Base-by-base conservation (phyloP, 2,797 vertebrate genomes). In the Petrocephalus schoutedeni region DNA sequence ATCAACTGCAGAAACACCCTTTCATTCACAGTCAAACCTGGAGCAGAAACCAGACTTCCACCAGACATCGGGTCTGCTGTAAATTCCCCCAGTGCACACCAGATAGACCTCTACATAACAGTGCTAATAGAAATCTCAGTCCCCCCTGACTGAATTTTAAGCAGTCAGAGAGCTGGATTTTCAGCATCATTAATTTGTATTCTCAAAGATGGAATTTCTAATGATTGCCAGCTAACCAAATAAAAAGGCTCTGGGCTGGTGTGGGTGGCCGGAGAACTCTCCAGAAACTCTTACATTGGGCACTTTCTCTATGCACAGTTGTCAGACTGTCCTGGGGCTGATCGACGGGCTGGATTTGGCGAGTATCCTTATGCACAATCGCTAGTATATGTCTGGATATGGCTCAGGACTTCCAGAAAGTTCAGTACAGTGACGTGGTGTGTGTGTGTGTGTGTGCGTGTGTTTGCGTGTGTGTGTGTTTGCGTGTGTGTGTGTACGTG, bases 221-320 rank as follows among this genome's bases (percentile, higher is more conserved):
- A 88, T 88, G 87, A 85, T 61, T 88, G 80, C 87, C 87, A 88
- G 87, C 87, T 88, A 85, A 88, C 87, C 87, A 88, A 88, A 88
- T 88, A 88, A 85, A 88, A 88, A n/a, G 59, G 23, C 80, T 85
- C 82, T 58, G 82, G 67, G 57, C 45, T 59, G 77, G 87, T 85
- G 80, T 85, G 87, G 87, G 80, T 88, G 87, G 87, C 80, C 87
- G 32, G 77, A 83, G 36, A 83, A 19, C 77, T 21, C 54, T 80
- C 87, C 80, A 88, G 58, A 36, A 61, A 53, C 1, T 4, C 74
- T 45, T 61, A 45, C 80, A 41, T 83, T 61, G 54, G 87, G 71
- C 74, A 57, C 80, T 67, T 32, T 67, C 56, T 32, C 16, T 56
- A 5, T n/a, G 51, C 56, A 21, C 41, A 83, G 80, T 53, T 67